Evolutionary conservation across 2,797 vertebrate species (phyloP), one percentile per base, ranked within the genome.

Genomic region (Eidolon dupreanum): DNA sequence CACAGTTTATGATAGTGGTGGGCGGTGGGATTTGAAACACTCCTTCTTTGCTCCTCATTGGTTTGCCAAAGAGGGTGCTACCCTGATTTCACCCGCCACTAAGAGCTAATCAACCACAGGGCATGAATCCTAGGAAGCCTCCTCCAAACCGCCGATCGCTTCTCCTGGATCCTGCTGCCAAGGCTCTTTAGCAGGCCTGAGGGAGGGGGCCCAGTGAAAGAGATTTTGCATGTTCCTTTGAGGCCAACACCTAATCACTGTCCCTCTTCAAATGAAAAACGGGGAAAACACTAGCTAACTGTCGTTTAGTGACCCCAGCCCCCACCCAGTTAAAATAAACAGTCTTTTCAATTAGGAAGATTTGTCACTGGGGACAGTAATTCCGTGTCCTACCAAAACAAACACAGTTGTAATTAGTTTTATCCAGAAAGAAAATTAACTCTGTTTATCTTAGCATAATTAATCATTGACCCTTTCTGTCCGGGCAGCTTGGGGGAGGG

Each of bases 371-470:
- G 96, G 97, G 97, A 98, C 97, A 98, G 98, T 98, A 98, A 98
- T 98, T 98, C 98, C 46, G 46, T 96, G 98, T 93, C 97, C 98
- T 98, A 98, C 97, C 98, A 98, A 98, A 99, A 98, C 97, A 99
- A 98, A 98, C 98, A 98, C 96, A 97, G 74, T 97, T 96, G 98
- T 98, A 98, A 99, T 99, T 98, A 98, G 98, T 98, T 98, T 98
- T 98, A 98, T 98, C 98, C 98, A 98, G 97, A 98, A 98, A 98
- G 98, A 98, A 98, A 98, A 98, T 98, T 98, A 98, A 98, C 98
- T 98, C 88, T 99, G 98, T 98, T 98, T 98, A 98, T 98, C 98
- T 98, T 98, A 97, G 97, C 94, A 97, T 98, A 98, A 99, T 99
- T 98, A 98, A 99, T 99, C 98, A 98, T 97, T 97, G 98, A 97